Evolutionary conservation across 1,140 invertebrate genomes (phyloP).

Genomic region (Cyphomyrmex costatus): DNA sequence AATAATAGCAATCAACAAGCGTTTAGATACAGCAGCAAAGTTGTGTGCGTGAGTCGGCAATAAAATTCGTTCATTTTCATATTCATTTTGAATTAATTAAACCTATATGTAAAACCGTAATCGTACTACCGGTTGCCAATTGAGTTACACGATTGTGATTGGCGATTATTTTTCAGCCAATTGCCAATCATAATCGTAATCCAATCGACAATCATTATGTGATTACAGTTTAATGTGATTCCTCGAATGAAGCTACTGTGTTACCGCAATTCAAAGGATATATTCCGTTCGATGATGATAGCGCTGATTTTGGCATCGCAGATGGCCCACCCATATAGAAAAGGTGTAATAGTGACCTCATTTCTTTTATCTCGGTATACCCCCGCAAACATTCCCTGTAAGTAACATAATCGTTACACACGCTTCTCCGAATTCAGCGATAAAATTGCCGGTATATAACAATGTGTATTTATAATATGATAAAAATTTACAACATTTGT

Average conservation of each 20-base stretch:
- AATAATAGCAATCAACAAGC: constrained; percentile 4
- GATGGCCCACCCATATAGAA: constrained; percentile 32
- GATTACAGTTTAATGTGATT: background rate
- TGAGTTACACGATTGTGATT: no score
- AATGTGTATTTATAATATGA: constrained; percentile 29
- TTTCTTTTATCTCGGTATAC: constrained; percentile 59
- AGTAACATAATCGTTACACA: constrained; percentile 28
- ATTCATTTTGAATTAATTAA: background rate
- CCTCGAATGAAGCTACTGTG: background rate
- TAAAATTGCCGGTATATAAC: constrained; percentile 38
- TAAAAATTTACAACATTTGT: constrained; percentile 34
- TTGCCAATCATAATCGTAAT: no score
- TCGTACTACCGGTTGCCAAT: no score
- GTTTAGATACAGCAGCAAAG: background rate
- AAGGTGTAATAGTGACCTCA: constrained; percentile 43
- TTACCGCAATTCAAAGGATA: constrained; percentile 25
- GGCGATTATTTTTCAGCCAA: no score
- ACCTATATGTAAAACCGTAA: background rate
- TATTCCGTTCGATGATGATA: constrained; percentile 63
- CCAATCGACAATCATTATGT: no score
- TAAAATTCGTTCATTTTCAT: background rate
- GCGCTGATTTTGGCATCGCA: constrained; percentile 49
- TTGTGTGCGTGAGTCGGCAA: background rate
- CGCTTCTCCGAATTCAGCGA: constrained; percentile 31
- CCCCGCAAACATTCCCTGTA: constrained; percentile 13